These are phyloP conservation scores for Psylliodes chrysocephalus DNA, from an alignment of 2,888 invertebrate species.

Conservation along the genomic window DNA sequence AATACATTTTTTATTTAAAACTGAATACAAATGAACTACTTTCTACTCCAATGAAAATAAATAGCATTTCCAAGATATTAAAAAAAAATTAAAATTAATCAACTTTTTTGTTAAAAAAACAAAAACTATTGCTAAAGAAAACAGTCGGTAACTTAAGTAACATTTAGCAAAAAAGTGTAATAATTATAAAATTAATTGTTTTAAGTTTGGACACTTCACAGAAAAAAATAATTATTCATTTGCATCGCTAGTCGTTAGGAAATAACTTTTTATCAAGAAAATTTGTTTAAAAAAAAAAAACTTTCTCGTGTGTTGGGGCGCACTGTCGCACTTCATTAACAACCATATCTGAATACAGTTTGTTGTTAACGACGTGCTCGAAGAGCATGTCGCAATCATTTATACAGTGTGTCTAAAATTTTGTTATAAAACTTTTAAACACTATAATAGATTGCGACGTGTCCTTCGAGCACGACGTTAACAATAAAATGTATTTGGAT, in stretches of 20 bases:
- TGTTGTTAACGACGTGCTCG: no score
- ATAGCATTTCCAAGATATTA: slow-evolving; percentile 11
- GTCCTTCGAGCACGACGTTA: no score
- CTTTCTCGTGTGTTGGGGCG: no score
- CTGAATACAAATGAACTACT: slow-evolving; percentile 10
- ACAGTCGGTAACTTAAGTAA: slow-evolving; percentile 26
- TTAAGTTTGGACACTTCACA: slow-evolving; percentile 1
- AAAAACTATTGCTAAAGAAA: slow-evolving; percentile 17
- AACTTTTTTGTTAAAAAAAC: slow-evolving; percentile 28
- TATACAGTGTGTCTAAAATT: no score
- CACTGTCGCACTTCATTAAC: no score
- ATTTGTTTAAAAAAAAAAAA: background rate
- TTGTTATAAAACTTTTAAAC: no score
- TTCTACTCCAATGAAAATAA: slow-evolving; percentile 7
- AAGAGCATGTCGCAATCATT: no score
- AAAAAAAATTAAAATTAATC: slow-evolving; percentile 32
- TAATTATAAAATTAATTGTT: slow-evolving; percentile 10
- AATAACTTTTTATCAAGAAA: background rate
- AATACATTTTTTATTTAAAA: background rate
- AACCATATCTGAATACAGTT: no score
- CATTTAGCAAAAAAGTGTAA: slow-evolving; percentile 7
- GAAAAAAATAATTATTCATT: slow-evolving; percentile 1
- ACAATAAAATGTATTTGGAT: no score
- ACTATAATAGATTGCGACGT: no score
- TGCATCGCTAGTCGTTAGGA: slow-evolving; percentile 9